A percentile compares a stretch with the other conserved stretches of the same genome.
These are phyloP conservation scores for Phrynocephalus guinanensis DNA, from an alignment of 2,797 vertebrate genomes.

Conservation along the genomic window DNA sequence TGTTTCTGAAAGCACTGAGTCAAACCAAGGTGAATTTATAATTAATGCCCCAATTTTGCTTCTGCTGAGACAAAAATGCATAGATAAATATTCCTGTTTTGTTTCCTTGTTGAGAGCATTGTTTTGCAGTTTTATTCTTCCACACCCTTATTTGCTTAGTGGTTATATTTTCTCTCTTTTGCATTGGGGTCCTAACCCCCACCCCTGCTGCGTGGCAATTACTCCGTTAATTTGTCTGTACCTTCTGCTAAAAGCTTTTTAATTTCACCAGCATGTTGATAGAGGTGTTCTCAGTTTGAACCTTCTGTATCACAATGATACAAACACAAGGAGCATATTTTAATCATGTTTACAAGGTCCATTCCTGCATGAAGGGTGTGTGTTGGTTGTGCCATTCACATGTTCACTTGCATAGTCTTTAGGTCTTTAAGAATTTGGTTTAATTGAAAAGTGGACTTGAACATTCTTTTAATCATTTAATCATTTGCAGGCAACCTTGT, in stretches of 20 bases:
- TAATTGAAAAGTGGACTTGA: neutral
- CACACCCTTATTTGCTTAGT: slow-evolving; percentile 13
- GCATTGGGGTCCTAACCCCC: neutral
- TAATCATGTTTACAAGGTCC: slow-evolving; percentile 34
- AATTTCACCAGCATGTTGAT: slow-evolving; percentile 19
- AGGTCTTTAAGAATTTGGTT: neutral
- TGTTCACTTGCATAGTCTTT: neutral
- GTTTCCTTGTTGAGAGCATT: neutral
- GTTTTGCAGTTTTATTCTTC: slow-evolving; percentile 16
- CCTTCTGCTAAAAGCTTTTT: slow-evolving; percentile 35
- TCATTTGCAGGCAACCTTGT: neutral
- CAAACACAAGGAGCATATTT: slow-evolving; percentile 8
- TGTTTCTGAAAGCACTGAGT: slow-evolving; percentile 10
- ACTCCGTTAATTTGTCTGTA: slow-evolving; percentile 27
- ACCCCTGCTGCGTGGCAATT: slow-evolving; percentile 3
- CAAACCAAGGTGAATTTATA: neutral
- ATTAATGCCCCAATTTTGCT: slow-evolving; percentile 1
- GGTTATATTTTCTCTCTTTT: slow-evolving; percentile 9
- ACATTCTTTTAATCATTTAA: neutral
- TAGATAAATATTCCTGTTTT: neutral
- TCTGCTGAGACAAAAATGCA: neutral
- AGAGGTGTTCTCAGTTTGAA: slow-evolving; percentile 21
- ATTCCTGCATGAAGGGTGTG: slow-evolving; percentile 2
- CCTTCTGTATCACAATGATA: slow-evolving; percentile 13
- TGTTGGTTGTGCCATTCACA: neutral